phyloP scores from a whole-genome alignment of 2,113 vertebrate species.

The Cryptotis parvus region DNA sequence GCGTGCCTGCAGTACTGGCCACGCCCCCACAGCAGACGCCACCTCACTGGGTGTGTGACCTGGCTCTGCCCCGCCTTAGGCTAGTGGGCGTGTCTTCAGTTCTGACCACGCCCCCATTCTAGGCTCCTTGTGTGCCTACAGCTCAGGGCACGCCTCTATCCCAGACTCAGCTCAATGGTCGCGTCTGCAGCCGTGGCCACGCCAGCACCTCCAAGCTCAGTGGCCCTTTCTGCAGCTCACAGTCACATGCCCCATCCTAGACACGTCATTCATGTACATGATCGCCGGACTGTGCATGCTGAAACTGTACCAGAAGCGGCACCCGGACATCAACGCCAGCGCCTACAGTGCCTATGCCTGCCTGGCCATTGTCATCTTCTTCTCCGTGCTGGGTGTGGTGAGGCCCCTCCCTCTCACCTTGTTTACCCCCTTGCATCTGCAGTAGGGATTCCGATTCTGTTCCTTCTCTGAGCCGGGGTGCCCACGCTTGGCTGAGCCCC shows the following conservation, averaged over 20 bases:
- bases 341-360: slow-evolving; percentile 98
- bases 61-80: no score
- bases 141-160: no score
- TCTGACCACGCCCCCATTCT: no score
- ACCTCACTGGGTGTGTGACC: no score
- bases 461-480: background rate
- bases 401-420: slow-evolving; percentile 48
- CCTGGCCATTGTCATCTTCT: slow-evolving; percentile 96
- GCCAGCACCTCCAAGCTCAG: no score
- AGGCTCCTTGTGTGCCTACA: no score
- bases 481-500: background rate
- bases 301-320: slow-evolving; percentile 98
- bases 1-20: no score
- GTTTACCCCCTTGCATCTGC: background rate
- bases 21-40: no score
- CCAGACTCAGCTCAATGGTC: no score
- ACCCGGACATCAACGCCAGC: slow-evolving; percentile 98
- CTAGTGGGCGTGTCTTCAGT: no score
- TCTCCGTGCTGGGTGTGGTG: slow-evolving; percentile 97
- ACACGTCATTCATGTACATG: slow-evolving; percentile 99
- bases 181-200: no score
- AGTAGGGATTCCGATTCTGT: background rate
- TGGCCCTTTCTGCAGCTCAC: background rate
- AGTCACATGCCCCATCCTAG: slow-evolving; percentile 74
- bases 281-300: slow-evolving; percentile 98